These are phyloP conservation scores for Conops quadrifasciatus DNA, from an alignment of 2,888 invertebrate genomes.

Conservation along the genomic window DNA sequence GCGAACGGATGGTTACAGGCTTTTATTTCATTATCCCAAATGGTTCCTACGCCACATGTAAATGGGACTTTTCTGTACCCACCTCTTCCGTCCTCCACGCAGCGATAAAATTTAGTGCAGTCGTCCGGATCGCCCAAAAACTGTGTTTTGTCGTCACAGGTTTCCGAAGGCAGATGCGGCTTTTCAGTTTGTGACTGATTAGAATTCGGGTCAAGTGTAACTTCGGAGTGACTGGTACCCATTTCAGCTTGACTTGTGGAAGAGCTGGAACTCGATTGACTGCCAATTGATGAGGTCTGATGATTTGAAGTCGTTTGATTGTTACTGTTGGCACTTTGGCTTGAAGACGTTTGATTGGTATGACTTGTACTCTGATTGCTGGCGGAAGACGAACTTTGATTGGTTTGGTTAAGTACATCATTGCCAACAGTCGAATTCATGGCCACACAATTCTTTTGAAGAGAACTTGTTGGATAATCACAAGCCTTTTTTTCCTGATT, in stretches of 20 bases:
- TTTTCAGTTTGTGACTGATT: conserved; percentile 7
- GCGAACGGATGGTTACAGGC: conserved; percentile 67
- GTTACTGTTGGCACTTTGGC: conserved; percentile 36
- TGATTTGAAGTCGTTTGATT: conserved; percentile 36
- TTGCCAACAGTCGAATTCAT: conserved; percentile 27
- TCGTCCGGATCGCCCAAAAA: conserved; percentile 65
- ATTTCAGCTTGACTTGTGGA: conserved; percentile 22
- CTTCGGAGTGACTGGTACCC: neutral
- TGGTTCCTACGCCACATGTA: conserved; percentile 69
- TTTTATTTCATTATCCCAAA: conserved; percentile 69
- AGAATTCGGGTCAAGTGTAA: conserved; percentile 15
- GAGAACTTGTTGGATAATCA: conserved; percentile 58
- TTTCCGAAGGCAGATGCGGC: conserved; percentile 48
- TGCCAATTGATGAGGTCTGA: conserved; percentile 17
- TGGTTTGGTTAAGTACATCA: conserved; percentile 15
- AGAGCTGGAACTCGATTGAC: conserved; percentile 31
- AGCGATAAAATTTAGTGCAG: conserved; percentile 71
- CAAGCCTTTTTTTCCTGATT: conserved; percentile 69
- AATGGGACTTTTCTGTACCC: conserved; percentile 67
- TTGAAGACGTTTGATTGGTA: conserved; percentile 32
- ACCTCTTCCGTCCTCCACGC: conserved; percentile 66
- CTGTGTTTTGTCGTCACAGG: conserved; percentile 54
- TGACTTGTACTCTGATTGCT: conserved; percentile 35
- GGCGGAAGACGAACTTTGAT: conserved; percentile 33
- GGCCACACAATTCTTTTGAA: conserved; percentile 53